Conservation (phyloP, 1,140 invertebrate genomes). For the Oncopodura yosiiana region DNA sequence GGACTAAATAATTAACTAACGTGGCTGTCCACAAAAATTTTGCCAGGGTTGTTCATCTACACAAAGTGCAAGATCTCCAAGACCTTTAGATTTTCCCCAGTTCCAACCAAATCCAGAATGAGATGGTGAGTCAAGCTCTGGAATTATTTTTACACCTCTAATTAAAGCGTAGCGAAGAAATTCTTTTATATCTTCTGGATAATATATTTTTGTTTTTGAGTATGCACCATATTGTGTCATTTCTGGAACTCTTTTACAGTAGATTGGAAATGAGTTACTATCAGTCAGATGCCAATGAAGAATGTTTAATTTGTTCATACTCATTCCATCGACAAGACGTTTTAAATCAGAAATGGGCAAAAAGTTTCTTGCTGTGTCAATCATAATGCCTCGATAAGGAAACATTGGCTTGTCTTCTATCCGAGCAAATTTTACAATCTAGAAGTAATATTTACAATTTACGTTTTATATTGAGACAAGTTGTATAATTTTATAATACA, state of each 20-base stretch:
- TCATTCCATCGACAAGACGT: constrained; percentile 37
- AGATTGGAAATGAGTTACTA: constrained; percentile 38
- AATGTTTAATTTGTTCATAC: constrained; percentile 38
- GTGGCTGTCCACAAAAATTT: not conserved
- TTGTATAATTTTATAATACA: not conserved
- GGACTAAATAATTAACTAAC: not conserved
- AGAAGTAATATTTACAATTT: constrained; percentile 21
- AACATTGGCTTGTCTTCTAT: constrained; percentile 61
- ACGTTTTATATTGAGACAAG: not conserved
- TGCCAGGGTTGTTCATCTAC: not conserved
- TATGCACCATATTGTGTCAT: constrained; percentile 40
- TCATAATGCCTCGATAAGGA: constrained; percentile 60
- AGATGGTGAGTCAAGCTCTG: constrained; percentile 59
- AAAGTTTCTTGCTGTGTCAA: constrained; percentile 40
- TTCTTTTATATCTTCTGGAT: constrained; percentile 35
- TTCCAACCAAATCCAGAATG: constrained; percentile 79
- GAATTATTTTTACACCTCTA: constrained; percentile 42
- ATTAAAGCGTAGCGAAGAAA: constrained; percentile 36
- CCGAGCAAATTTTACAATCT: constrained; percentile 49
- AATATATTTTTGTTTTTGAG: constrained; percentile 36
- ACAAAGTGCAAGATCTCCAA: constrained; percentile 17
- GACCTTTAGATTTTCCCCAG: constrained; percentile 51
- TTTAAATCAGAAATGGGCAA: constrained; percentile 33
- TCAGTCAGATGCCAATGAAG: constrained; percentile 39
- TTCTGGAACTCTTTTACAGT: constrained; percentile 35